Evolutionary conservation across 2,113 vertebrate genomes (phyloP).

Genomic region (Anthoscopus minutus): DNA sequence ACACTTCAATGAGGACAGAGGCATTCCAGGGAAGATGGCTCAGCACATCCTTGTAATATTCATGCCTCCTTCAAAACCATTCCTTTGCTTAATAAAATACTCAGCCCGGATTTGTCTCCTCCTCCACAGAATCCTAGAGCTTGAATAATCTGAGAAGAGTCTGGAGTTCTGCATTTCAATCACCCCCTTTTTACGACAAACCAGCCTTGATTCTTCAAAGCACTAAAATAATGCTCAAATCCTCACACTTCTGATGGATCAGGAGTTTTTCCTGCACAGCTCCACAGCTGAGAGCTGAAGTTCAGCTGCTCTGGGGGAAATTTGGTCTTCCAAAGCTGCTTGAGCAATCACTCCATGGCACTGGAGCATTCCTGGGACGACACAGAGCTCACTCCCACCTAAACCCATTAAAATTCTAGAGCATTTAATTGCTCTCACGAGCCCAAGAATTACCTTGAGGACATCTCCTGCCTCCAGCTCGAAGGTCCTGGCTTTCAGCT

Average conservation of each 20-base stretch:
- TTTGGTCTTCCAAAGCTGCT: accelerated
- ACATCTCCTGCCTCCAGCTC: conserved; percentile 87
- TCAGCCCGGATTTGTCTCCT: conserved; percentile 7
- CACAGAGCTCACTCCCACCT: background rate
- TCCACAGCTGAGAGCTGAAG: background rate
- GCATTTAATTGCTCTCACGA: background rate
- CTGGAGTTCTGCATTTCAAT: background rate
- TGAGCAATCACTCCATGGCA: accelerated
- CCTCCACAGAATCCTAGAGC: background rate
- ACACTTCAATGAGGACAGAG: background rate
- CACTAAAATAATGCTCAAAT: background rate
- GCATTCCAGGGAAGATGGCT: background rate
- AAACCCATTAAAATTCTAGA: accelerated
- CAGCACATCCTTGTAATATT: background rate
- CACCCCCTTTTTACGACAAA: background rate
- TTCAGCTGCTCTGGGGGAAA: background rate
- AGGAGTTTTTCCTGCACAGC: background rate
- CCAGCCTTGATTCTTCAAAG: background rate
- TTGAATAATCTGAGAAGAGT: background rate
- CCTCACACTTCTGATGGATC: background rate
- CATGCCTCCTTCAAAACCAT: background rate
- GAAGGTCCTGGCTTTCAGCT: conserved; percentile 88
- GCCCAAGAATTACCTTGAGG: conserved; percentile 80
- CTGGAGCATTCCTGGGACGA: accelerated
- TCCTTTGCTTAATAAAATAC: background rate